phyloP scores from a whole-genome alignment of 1,140 invertebrate species.

The Macrostomum lignano region DNA sequence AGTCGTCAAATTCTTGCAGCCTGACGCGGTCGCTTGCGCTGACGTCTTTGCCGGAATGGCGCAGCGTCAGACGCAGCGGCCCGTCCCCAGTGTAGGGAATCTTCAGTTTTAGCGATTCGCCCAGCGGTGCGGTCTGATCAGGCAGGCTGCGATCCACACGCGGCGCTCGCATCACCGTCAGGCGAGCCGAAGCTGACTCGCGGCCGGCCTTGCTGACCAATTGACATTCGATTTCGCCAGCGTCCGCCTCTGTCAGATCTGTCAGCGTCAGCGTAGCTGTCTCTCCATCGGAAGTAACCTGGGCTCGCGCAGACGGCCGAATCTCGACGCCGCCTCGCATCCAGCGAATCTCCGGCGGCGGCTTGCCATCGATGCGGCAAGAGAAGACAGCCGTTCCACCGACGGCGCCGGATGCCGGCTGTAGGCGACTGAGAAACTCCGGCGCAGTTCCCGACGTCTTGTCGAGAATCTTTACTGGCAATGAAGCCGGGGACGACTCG shows the following conservation, averaged over 20 bases:
- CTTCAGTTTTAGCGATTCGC: conserved; percentile 27
- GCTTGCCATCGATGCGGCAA: conserved; percentile 61
- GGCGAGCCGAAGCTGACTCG: conserved; percentile 47
- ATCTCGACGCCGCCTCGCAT: conserved; percentile 65
- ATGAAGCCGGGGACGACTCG: background rate
- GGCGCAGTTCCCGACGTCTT: conserved; percentile 54
- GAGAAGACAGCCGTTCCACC: conserved; percentile 56
- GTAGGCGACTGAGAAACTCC: conserved; percentile 55
- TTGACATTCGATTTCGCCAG: conserved; percentile 82
- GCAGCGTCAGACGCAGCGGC: conserved; percentile 53
- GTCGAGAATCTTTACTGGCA: conserved; percentile 15
- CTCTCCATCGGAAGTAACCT: conserved; percentile 34
- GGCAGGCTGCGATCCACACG: too few relatives aligned
- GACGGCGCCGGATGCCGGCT: conserved; percentile 46
- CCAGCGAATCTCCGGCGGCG: conserved; percentile 60
- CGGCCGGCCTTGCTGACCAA: conserved; percentile 65
- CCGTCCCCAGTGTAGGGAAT: conserved; percentile 42
- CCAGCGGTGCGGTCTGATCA: conserved; percentile 18
- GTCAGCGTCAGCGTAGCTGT: conserved; percentile 53
- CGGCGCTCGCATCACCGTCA: too few relatives aligned
- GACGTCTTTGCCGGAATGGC: conserved; percentile 46
- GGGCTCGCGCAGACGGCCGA: conserved; percentile 37
- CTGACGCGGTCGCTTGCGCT: conserved; percentile 44
- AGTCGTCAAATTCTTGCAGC: conserved; percentile 75
- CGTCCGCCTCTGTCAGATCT: conserved; percentile 63